Conservation (phyloP, 2,888 invertebrate genomes). For the Nezara viridula region DNA sequence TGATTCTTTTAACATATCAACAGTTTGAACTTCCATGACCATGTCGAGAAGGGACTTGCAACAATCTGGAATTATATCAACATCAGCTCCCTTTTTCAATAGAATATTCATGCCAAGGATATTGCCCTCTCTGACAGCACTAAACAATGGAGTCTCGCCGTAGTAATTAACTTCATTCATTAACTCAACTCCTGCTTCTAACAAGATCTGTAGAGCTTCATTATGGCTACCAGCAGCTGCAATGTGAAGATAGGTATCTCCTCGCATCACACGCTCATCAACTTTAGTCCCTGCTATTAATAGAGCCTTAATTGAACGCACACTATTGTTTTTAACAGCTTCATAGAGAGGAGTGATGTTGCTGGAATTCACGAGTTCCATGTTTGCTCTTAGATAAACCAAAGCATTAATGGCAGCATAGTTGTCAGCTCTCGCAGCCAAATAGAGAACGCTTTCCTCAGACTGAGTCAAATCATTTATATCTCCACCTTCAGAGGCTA, state of each 20-base stretch:
- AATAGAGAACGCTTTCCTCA: too few species aligned
- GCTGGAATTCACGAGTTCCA: too few species aligned
- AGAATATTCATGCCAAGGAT: not conserved
- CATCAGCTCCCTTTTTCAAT: not conserved
- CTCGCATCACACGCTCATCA: not conserved
- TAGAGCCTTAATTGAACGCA: not conserved
- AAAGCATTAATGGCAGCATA: too few species aligned
- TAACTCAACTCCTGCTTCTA: not conserved
- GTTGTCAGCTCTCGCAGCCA: too few species aligned
- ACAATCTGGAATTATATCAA: not conserved
- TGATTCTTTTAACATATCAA: not conserved
- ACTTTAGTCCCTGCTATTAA: not conserved
- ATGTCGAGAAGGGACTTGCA: not conserved
- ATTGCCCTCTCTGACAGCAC: not conserved
- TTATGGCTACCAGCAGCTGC: not conserved
- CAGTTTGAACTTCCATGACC: not conserved
- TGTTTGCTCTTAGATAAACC: too few species aligned
- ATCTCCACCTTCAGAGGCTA: not conserved
- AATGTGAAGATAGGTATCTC: not conserved
- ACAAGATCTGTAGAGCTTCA: not conserved
- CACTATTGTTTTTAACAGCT: too few species aligned
- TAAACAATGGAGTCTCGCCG: not conserved
- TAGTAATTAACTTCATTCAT: not conserved
- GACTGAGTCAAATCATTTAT: not conserved
- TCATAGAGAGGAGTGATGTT: too few species aligned